Conservation (phyloP, 35 echinoderm and acorn worm genomes). For the Lytechinus variegatus region DNA sequence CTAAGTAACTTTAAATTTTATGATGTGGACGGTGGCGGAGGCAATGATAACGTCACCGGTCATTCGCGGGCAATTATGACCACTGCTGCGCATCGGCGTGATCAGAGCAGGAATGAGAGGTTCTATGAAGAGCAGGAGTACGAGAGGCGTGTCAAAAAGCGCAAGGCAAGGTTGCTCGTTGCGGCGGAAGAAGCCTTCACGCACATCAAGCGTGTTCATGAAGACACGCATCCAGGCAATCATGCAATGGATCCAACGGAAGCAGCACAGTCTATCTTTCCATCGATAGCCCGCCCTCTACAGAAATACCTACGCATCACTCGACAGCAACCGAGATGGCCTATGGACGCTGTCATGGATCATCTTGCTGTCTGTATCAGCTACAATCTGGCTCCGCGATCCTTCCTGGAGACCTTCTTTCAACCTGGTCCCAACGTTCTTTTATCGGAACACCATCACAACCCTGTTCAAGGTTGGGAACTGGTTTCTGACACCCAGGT, state of each 20-base stretch:
- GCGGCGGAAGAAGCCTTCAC: conserved; percentile 93
- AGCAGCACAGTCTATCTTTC: conserved; percentile 97
- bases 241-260: conserved; percentile 95
- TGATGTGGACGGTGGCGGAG: conserved; percentile 78
- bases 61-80: conserved; percentile 90
- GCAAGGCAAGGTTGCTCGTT: conserved; percentile 75
- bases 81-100: conserved; percentile 71
- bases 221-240: conserved; percentile 70
- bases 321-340: conserved; percentile 94
- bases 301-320: conserved; percentile 99
- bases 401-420: conserved; percentile 95
- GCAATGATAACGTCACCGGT: conserved; percentile 79
- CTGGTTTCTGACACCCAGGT: conserved; percentile 88
- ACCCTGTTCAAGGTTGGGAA: conserved; percentile 74
- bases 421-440: conserved; percentile 84
- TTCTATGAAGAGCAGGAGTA: conserved; percentile 99
- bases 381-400: conserved; percentile 86
- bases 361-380: conserved; percentile 95
- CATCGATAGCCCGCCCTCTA: conserved; percentile 87
- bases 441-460: conserved; percentile 59
- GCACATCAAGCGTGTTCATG: conserved; percentile 89
- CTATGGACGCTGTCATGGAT: conserved; percentile 89
- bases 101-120: conserved; percentile 87
- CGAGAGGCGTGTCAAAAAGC: conserved; percentile 85
- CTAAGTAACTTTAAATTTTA: conserved; percentile 94